Evolutionary conservation across 1,140 invertebrate genomes (phyloP).

Genomic region (Bicyclus anynana): DNA sequence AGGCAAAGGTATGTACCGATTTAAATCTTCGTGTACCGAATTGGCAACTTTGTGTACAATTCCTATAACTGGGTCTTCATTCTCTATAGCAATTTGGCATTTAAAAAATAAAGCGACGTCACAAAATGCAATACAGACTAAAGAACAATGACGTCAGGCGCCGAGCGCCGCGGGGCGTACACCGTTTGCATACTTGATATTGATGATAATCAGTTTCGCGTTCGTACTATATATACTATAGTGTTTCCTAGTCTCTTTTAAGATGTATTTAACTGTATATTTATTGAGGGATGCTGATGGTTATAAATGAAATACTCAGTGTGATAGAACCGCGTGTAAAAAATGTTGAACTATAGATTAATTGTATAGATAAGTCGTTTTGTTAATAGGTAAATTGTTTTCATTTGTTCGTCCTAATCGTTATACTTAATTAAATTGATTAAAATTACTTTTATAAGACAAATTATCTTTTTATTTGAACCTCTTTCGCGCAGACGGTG

Average conservation of each 20-base stretch:
- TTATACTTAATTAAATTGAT: background rate
- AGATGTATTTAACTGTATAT: background rate
- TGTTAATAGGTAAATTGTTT: background rate
- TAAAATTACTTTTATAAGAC: background rate
- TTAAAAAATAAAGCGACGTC: too few species aligned
- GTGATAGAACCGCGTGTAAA: background rate
- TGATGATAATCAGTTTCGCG: background rate
- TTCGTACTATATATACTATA: background rate
- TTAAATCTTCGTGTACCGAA: too few species aligned
- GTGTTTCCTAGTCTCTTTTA: conserved; percentile 2
- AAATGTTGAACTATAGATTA: background rate
- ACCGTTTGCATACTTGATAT: background rate
- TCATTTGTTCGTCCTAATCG: background rate
- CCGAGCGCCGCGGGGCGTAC: background rate
- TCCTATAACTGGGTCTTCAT: too few species aligned
- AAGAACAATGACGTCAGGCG: background rate
- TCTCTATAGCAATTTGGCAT: too few species aligned
- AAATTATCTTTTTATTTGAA: background rate
- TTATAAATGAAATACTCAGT: conserved; percentile 2
- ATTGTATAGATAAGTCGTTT: background rate
- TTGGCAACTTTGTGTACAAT: too few species aligned
- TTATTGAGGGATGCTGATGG: background rate
- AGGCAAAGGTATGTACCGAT: too few species aligned
- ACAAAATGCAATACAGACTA: too few species aligned
- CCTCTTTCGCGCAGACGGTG: conserved; percentile 1